Percentiles rank a stretch among this genome's conserved stretches.
Evolutionary conservation across 1,140 invertebrate genomes (phyloP).

Genomic region (Panagrolaimus sp.): DNA sequence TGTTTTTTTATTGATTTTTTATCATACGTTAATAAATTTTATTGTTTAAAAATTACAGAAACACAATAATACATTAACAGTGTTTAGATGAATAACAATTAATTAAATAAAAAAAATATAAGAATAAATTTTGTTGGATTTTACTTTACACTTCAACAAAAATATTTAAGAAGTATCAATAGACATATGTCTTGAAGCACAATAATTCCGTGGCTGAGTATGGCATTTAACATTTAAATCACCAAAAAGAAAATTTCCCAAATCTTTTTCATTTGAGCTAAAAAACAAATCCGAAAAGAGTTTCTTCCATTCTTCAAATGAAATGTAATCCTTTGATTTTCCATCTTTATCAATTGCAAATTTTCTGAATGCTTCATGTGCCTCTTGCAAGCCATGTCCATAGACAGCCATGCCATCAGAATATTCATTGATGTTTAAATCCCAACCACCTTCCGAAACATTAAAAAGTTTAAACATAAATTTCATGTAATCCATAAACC

Average conservation of each 20-base stretch:
- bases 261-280: slow-evolving; percentile 31
- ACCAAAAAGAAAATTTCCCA: slow-evolving; percentile 50
- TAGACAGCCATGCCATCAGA: slow-evolving; percentile 49
- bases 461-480: slow-evolving; percentile 56
- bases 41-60: too few species aligned
- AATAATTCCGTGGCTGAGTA: too few species aligned
- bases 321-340: slow-evolving; percentile 26
- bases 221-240: slow-evolving; percentile 13
- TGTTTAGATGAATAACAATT: too few species aligned
- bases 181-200: too few species aligned
- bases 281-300: slow-evolving; percentile 47
- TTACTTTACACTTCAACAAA: too few species aligned
- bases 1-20: too few species aligned
- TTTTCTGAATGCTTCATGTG: slow-evolving; percentile 33
- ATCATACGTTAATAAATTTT: too few species aligned
- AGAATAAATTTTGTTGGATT: too few species aligned
- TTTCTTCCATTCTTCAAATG: slow-evolving; percentile 34
- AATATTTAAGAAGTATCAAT: too few species aligned
- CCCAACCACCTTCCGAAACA: slow-evolving; percentile 41
- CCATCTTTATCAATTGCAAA: slow-evolving; percentile 49
- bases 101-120: too few species aligned
- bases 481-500: slow-evolving; percentile 44
- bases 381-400: slow-evolving; percentile 30
- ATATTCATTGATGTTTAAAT: slow-evolving; percentile 48
- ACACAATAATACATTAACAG: too few species aligned